Base-by-base conservation (phyloP, 1,140 invertebrate species). In the Nephotettix cincticeps region DNA sequence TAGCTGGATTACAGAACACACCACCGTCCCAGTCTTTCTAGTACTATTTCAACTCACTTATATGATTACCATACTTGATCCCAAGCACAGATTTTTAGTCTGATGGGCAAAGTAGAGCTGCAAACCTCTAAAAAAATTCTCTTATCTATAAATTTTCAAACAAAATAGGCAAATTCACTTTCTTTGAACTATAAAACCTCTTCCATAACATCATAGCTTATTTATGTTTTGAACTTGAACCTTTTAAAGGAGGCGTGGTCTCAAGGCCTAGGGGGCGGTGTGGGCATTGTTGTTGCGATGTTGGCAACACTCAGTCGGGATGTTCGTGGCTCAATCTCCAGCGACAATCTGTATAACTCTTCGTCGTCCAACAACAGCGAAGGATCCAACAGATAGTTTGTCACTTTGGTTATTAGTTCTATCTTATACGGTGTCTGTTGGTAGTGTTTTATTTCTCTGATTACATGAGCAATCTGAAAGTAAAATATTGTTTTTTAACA, bases 361-460 rank as follows among this genome's bases (percentile, higher is more conserved):
- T 96, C 94, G 77, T 96, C 94, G 64, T 89, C 86, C 51, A 95
- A 82, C 14, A 94, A 82, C 13, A 92, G 79, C 17, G 87, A 86
- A 0, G 88, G 84, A 78, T 97, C 94, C 73, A 96, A 80, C 2
- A 97, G 81, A 79, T 96, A 97, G 75, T 88, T 89, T 28, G 88
- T 88, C 45, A 94, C 93, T 83, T 93, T 92, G 30, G 87, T 83
- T 70, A 92, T 93, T 72, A 91, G 86, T 76, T 95, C 92, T 71
- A 97, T 96, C 81, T 94, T 95, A 79, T 97, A 97, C 0, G 93
- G 91, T 2, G 93, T 96, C 80, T 96, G 93, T 79, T 97, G 95
- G 80, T 94, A 96, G 75, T 95, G 91, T 47, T 93, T 86, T 72
- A 97, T 95, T 83, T 97, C 95, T 69, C 94, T 84, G 72, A 97